Base-by-base conservation (phyloP, 2,888 invertebrate genomes). In the Nasonovia ribisnigri region DNA sequence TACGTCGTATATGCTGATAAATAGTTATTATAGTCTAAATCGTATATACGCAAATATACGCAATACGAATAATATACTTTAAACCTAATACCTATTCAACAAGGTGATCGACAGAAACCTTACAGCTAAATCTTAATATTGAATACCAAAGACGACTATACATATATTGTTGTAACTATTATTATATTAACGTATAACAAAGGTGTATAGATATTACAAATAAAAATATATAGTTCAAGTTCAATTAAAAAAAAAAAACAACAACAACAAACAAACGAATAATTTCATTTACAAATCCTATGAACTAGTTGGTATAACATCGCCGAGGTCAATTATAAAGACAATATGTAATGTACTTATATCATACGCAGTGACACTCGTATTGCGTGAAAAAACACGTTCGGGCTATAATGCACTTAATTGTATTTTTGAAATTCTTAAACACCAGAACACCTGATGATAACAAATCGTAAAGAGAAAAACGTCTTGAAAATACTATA, bases 161-260 rank as follows among this genome's bases (percentile, higher is more conserved):
- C 13, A 24, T 57, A 20, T 36, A 77, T 20, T 92, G 87, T 92
- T 87, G n/a, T 42, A n/a, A n/a, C 29, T 29, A 20, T 84, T 84
- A 86, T 29, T 6, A 86, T 16, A 43, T 16, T n/a, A 90, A 77
- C 11, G 20, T 67, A 26, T 92, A 87, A 92, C 60, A 60, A 36
- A 51, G 26, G 51, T 84, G 11, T 88, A 88, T 10, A 51, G 3
- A 43, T 42, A 91, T 91, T 77, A 84, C 11, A 54, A 46, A 57
- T 54, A n/a, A n/a, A 91, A 54, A 77, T 77, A 36, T 84, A 43
- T 91, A 91, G 91, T 91, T 84, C 91, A 91, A 84, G 84, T 84
- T 91, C 90, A 90, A 90, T 90, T 77, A 36, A 26, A 46, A 77
- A 48, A 67, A 26, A 46, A 48, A 60, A 57, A 57, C n/a, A n/a